A percentile compares a stretch with the other conserved stretches of the same genome.
Conservation (phyloP, 2,888 invertebrate genomes). For the Pseudococcus longispinus region DNA sequence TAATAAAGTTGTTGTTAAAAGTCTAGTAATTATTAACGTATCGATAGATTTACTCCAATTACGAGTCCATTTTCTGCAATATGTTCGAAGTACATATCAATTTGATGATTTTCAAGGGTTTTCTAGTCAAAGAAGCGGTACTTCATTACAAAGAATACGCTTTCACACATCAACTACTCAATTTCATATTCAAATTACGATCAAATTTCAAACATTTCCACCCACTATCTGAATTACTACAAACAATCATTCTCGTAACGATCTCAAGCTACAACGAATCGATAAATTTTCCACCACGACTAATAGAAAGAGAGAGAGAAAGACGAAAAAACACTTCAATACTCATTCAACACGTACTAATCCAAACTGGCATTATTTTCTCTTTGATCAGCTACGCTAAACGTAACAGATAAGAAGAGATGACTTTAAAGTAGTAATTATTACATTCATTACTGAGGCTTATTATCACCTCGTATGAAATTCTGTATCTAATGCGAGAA, state of each 20-base stretch:
- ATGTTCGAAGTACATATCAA: no score
- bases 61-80: no score
- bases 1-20: no score
- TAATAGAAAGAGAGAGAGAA: not conserved
- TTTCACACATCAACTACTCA: no score
- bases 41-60: no score
- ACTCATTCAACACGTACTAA: not conserved
- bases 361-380: not conserved
- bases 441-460: slow-evolving; percentile 20
- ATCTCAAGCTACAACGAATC: not conserved
- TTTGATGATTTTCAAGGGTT: no score
- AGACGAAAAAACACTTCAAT: not conserved
- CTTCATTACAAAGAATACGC: no score
- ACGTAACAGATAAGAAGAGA: not conserved
- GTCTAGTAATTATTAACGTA: no score
- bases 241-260: not conserved
- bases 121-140: no score
- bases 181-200: no score
- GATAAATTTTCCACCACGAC: not conserved
- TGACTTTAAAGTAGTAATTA: not conserved
- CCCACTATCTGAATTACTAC: no score
- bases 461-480: not conserved
- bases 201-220: no score
- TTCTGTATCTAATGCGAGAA: not conserved
- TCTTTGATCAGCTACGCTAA: not conserved